A percentile compares a stretch with the other conserved stretches of the same genome.
phyloP scores from a whole-genome alignment of 2,113 vertebrate species.

The Aramus guarauna region DNA sequence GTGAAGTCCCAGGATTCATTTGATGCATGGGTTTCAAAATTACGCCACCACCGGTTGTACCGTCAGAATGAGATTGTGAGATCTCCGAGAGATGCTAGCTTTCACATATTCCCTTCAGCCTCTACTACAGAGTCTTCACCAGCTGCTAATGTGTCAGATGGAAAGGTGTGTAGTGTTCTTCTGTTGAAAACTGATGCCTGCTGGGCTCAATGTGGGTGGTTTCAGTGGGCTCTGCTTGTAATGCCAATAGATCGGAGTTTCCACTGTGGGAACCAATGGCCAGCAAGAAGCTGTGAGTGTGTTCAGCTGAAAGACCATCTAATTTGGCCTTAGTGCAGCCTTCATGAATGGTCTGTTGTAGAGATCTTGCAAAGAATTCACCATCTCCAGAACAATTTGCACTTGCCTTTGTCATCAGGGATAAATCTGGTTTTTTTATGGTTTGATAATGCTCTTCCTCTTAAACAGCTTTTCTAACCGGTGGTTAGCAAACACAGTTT shows the following conservation, averaged over 20 bases:
- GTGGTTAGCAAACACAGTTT: background rate
- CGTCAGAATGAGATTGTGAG: conserved; percentile 98
- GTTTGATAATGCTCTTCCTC: background rate
- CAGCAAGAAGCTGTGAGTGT: background rate
- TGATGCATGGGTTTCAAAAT: conserved; percentile 93
- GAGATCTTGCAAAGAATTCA: background rate
- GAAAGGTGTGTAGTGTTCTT: conserved; percentile 77
- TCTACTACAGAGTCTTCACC: conserved; percentile 88
- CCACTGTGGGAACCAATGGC: background rate
- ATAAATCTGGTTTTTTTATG: background rate
- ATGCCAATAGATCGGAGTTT: background rate
- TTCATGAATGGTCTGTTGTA: background rate
- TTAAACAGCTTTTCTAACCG: background rate
- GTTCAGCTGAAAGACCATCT: background rate
- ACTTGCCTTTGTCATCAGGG: background rate
- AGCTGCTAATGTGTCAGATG: conserved; percentile 81
- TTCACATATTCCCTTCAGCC: conserved; percentile 90
- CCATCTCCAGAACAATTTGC: background rate
- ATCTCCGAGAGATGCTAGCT: conserved; percentile 90
- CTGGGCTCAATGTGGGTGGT: background rate
- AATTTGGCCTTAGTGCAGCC: background rate
- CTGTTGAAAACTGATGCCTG: background rate
- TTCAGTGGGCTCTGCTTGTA: background rate
- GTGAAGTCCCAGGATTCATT: conserved; percentile 98
- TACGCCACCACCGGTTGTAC: conserved; percentile 93